phyloP scores from a whole-genome alignment of 92 coral and sea anemone genomes.

The Blastomussa wellsi region DNA sequence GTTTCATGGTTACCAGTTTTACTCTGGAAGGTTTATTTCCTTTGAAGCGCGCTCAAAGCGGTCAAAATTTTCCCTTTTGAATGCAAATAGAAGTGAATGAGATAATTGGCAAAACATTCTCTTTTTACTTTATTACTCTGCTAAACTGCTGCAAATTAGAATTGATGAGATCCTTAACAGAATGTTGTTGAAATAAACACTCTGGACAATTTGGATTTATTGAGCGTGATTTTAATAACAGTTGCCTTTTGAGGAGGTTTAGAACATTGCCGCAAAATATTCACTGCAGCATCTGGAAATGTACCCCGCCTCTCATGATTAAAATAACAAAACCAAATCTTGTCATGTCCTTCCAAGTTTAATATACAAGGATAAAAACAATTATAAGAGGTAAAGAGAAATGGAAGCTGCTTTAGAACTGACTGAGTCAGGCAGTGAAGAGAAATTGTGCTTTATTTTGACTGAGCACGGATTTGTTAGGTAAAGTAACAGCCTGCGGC shows the following conservation, averaged over 20 bases:
- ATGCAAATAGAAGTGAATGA: slow-evolving; percentile 41
- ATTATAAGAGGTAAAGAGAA: slow-evolving; percentile 19
- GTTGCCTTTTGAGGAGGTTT: slow-evolving; percentile 54
- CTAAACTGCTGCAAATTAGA: slow-evolving; percentile 49
- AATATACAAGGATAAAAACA: slow-evolving; percentile 38
- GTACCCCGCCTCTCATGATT: slow-evolving; percentile 62
- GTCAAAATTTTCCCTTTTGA: slow-evolving; percentile 21
- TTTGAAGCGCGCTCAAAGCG: slow-evolving; percentile 7
- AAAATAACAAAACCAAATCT: slow-evolving; percentile 63
- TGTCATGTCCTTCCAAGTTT: slow-evolving; percentile 31
- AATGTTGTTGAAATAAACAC: slow-evolving; percentile 61
- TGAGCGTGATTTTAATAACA: slow-evolving; percentile 59
- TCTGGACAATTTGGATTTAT: slow-evolving; percentile 56
- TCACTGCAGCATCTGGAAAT: slow-evolving; percentile 65
- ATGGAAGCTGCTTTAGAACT: slow-evolving; percentile 1
- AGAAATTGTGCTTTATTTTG: neutral
- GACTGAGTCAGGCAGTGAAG: neutral
- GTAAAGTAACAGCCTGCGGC: neutral
- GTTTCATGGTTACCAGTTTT: neutral
- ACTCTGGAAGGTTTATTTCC: neutral
- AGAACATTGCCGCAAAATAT: slow-evolving; percentile 45
- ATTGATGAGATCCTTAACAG: slow-evolving; percentile 46
- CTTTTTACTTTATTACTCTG: slow-evolving; percentile 42
- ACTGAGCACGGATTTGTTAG: neutral
- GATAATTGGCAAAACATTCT: slow-evolving; percentile 44